A percentile compares a stretch with the other conserved stretches of the same genome.
These are phyloP conservation scores for Toxotes jaculatrix DNA, from an alignment of 2,113 vertebrate species.

Conservation along the genomic window DNA sequence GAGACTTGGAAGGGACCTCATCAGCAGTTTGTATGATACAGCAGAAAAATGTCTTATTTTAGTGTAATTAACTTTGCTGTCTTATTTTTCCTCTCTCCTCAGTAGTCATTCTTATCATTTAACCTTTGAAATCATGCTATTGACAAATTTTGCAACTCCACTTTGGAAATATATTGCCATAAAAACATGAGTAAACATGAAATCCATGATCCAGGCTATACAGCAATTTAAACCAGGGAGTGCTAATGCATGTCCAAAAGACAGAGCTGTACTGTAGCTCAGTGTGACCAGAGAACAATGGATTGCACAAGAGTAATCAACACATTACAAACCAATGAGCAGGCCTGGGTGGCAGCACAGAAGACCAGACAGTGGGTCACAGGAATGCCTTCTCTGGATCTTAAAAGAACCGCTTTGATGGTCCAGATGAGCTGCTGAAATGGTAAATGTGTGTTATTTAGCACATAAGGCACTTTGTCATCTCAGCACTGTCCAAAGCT, in stretches of 20 bases:
- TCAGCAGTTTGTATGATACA: no score
- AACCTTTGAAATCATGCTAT: not conserved
- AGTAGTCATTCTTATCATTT: not conserved
- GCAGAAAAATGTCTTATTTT: not conserved
- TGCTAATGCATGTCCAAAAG: not conserved
- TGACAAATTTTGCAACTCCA: no score
- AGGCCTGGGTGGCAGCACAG: conserved; percentile 29
- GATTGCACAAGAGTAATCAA: not conserved
- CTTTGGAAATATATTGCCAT: no score
- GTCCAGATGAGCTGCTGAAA: conserved; percentile 50
- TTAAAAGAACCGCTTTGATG: conserved; percentile 22
- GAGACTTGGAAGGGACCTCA: no score
- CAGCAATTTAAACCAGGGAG: not conserved
- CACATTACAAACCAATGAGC: conserved; percentile 51
- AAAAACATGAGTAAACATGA: not conserved
- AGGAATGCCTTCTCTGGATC: conserved; percentile 28
- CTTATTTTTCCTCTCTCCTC: no score
- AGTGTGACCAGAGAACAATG: not conserved
- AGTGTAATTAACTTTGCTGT: not conserved
- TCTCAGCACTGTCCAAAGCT: not conserved
- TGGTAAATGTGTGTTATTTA: not conserved
- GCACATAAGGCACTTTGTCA: not conserved
- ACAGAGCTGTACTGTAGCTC: no score
- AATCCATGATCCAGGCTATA: not conserved
- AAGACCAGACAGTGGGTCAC: conserved; percentile 52